Percentiles rank a stretch among this genome's conserved stretches.
Evolutionary conservation across 2,113 vertebrate genomes (phyloP).

Genomic region (Theristicus caerulescens): DNA sequence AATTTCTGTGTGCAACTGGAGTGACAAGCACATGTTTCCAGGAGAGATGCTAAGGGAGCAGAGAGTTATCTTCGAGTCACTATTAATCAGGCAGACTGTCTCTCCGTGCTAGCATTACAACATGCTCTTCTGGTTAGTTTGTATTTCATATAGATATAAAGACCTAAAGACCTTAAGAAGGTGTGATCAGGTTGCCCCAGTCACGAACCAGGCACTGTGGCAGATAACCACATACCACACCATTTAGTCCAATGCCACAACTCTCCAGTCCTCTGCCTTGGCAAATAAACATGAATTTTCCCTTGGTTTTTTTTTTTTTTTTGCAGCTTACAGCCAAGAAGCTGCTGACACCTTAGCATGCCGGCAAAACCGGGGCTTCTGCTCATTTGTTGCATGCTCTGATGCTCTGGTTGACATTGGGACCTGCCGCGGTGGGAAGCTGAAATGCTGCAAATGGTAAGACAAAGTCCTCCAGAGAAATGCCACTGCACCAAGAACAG

Average conservation of each 20-base stretch:
- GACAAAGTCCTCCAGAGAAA: neutral
- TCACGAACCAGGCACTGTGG: neutral
- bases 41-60: neutral
- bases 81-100: neutral
- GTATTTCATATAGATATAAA: neutral
- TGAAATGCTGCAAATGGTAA: conserved; percentile 62
- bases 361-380: conserved; percentile 22
- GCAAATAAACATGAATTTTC: neutral
- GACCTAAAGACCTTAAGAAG: neutral
- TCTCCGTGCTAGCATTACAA: neutral
- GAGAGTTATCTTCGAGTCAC: neutral
- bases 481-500: neutral
- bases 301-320: neutral
- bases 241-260: rapidly evolving
- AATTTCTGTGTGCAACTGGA: neutral
- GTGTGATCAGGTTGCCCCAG: neutral
- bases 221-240: neutral
- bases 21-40: neutral
- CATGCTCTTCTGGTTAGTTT: neutral
- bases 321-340: conserved; percentile 37
- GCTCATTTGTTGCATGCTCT: neutral
- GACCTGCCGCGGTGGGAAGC: conserved; percentile 21
- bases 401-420: neutral
- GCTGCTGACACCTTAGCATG: neutral
- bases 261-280: neutral